Evolutionary conservation across 1,140 invertebrate species (phyloP), one percentile per base, ranked within the genome.

Genomic region (Holcopasites calliopsidis): DNA sequence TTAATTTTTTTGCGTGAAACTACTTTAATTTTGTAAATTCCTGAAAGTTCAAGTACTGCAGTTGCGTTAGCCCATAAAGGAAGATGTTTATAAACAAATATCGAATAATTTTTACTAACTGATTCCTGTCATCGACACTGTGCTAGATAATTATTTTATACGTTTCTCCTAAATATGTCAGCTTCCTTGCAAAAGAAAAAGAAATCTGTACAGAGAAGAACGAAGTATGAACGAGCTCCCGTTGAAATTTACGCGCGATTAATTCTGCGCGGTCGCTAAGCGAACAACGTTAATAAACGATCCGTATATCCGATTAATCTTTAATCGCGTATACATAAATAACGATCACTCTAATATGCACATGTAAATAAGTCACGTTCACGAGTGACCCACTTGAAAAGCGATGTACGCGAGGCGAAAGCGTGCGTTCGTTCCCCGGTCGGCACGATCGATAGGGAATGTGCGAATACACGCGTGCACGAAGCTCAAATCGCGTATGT

Each of bases 371-470:
- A 80, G 50, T 60, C 55, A 47, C 66, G 71, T 52, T 69, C 61
- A 38, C 52, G 61, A 57, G 31, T 44, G 60, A 81, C 33, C 77
- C 35, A 55, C 49, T 80, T 76, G 65, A 76, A 80, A 80, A 76
- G 28, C 60, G 60, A 82, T 72, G 71, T 50, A 42, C n/a, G 31
- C 18, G 47, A 64, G 11, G 65, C 75, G 31, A 66, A 76, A 81
- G 33, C 35, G 31, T 54, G 10, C 49, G 33, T 33, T 52, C 60
- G n/a, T 40, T 66, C 31, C 3, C 18, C 55, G n/a, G 31, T 66
- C 76, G 50, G 28, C 49, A 58, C 35, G 72, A 79, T 84, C 74
- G 82, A 82, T 84, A 44, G 54, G 60, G 28, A 70, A 52, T 50
- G 42, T 18, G 54, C 52, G 66, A 33, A 58, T 64, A 11, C 73